Percentiles rank a stretch among this genome's conserved stretches.
phyloP scores from a whole-genome alignment of 2,888 invertebrate species.

The Drosophila mayaguana region DNA sequence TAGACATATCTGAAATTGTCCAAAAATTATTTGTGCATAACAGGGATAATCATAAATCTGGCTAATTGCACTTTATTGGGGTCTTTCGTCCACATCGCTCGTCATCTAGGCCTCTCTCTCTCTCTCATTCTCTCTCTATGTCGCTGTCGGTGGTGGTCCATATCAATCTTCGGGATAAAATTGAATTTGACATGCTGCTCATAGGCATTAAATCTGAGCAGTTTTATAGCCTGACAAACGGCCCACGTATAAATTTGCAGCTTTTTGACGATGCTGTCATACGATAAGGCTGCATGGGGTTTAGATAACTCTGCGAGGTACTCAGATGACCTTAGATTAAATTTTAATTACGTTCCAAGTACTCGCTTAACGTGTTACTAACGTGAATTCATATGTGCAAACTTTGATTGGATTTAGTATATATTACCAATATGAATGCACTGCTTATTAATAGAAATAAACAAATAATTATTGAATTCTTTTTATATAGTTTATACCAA shows the following conservation, averaged over 20 bases:
- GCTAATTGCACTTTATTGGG: conserved; percentile 82
- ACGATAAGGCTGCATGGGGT: conserved; percentile 50
- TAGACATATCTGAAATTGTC: conserved; percentile 78
- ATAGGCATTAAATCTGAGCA: conserved; percentile 72
- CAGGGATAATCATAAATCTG: conserved; percentile 84
- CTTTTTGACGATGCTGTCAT: conserved; percentile 62
- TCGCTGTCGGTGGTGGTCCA: conserved; percentile 19
- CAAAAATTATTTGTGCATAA: conserved; percentile 83
- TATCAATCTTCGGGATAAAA: conserved; percentile 68
- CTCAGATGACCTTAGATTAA: background rate
- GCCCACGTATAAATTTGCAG: conserved; percentile 66
- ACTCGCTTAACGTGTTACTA: no score
- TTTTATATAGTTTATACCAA: no score
- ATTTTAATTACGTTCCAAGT: background rate
- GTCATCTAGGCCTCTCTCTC: background rate
- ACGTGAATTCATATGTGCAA: no score
- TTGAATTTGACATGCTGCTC: conserved; percentile 80
- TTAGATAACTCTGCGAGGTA: no score
- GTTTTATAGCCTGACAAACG: conserved; percentile 56
- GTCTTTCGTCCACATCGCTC: conserved; percentile 33
- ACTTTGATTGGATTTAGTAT: no score
- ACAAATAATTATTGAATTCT: no score
- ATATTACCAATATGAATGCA: no score
- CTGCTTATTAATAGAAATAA: no score
- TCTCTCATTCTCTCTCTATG: background rate